These are phyloP conservation scores for Lordiphosa collinella DNA, from an alignment of 1,140 invertebrate genomes.

Conservation along the genomic window DNA sequence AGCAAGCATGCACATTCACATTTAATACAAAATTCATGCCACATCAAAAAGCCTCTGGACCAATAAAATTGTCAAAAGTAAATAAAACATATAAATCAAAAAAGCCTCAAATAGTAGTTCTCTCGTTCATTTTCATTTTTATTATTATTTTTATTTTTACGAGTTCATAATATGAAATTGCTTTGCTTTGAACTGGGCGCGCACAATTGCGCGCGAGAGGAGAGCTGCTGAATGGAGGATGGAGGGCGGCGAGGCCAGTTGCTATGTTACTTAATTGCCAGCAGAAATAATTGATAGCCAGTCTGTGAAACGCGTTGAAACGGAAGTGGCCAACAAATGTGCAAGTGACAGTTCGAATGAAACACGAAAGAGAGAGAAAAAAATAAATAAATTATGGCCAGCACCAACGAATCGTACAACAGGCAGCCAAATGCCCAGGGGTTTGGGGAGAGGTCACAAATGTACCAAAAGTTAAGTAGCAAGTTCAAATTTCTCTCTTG, in stretches of 20 bases:
- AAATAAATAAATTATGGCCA: background rate
- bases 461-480: too few relatives aligned
- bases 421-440: background rate
- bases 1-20: too few relatives aligned
- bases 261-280: conserved; percentile 16
- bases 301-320: conserved; percentile 11
- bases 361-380: conserved; percentile 5
- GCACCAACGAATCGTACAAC: too few relatives aligned
- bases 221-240: background rate
- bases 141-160: too few relatives aligned
- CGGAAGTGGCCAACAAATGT: conserved; percentile 13
- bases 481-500: too few relatives aligned
- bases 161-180: background rate
- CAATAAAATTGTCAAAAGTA: conserved; percentile 14
- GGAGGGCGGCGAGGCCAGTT: background rate
- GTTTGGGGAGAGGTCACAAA: too few relatives aligned
- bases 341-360: conserved; percentile 11
- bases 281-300: conserved; percentile 14
- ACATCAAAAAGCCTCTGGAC: conserved; percentile 6
- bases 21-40: conserved; percentile 6
- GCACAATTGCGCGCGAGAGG: background rate
- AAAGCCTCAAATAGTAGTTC: conserved; percentile 1
- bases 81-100: conserved; percentile 11
- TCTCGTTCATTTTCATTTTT: too few relatives aligned
- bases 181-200: conserved; percentile 1